Evolutionary conservation across 2,797 vertebrate species (phyloP), one percentile per base, ranked within the genome.

Genomic region (Spatula versicolor): DNA sequence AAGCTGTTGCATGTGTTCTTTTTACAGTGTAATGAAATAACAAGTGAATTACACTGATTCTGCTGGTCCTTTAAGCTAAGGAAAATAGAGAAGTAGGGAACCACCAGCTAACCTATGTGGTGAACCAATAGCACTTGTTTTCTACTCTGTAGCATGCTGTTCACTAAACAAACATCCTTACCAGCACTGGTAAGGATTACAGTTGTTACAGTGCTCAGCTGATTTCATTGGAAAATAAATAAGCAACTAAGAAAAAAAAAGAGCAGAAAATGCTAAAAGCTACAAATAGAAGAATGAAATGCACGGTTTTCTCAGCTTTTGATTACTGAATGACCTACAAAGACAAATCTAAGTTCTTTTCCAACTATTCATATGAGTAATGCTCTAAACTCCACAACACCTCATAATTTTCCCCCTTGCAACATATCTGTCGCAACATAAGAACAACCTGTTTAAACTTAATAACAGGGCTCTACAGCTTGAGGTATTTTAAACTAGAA

Each of bases 51-150:
- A 59, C 52, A 78, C 17, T 9, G 19, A 72, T 58, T 64, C 58
- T 71, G n/a, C 7, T 58, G 18, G 22, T 68, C 25, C 17, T 78
- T 88, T 62, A 80, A 33, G 22, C 4, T 43, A 66, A 73, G 6
- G 26, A 72, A 91, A 86, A 77, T 0, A 2, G 1, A 0, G 0
- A 74, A 68, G 17, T 0, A 0, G 8, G 11, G 12, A 90, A 18
- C 68, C 91, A 54, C 9, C 48, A 78, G 17, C 19, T 30, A 90
- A 48, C 1, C 6, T 37, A 23, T 7, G 0, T 0, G 33, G 50
- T 0, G 3, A 88, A 83, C 6, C 31, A 73, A n/a, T 50, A 67
- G 12, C 21, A 17, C 22, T 54, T 79, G 30, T 46, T 71, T 75
- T 66, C 33, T 4, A 39, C 26, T 62, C 25, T 12, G 6, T 7